Evolutionary conservation across 35 echinoderm and acorn worm genomes (phyloP), one percentile per base, ranked within the genome.

Genomic region (Hemicentrotus pulcherrimus): DNA sequence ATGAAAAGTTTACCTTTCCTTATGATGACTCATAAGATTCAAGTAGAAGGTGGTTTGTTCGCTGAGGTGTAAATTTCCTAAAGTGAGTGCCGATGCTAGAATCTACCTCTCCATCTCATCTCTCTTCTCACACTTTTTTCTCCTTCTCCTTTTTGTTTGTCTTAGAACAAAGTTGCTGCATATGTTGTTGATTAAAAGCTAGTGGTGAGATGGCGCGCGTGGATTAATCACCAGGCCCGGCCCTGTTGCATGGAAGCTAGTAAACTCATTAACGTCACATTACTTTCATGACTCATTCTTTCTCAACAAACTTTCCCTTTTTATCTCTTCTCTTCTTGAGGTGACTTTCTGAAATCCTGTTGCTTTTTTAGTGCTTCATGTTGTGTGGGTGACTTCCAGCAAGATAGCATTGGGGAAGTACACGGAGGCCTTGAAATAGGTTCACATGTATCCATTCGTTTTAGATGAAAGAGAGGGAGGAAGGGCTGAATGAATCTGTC

Each of bases 1-100:
- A 90, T 90, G 88, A 90, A 90, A 90, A 90, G 88, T 90, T 90
- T 90, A 90, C 32, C 88, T 90, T 90, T 90, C 88, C 32, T 33
- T 90, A 5, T 0, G 88, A 90, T 90, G 88, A 90, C 88, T 90
- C 88, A 90, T 19, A 90, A 33, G 31, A 31, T 45, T 33, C 32
- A 47, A 90, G 32, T 32, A 90, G 88, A 90, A 47, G 65, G 46
- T 33, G 46, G 88, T 90, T 90, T 90, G 88, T 46, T 90, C 88
- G 46, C 12, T 45, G 88, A 90, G 88, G 88, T 90, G 88, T 90
- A 90, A 90, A 90, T 90, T 90, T 90, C 88, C 3, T 47, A 90
- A 90, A 90, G 88, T 46, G 88, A 90, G 88, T 47, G 46, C 32
- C 46, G 88, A 90, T 90, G 31, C 33, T 90, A 90, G 11, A 41